These are phyloP conservation scores for Hafferia zeledoni DNA, from an alignment of 2,797 vertebrate genomes.

Conservation along the genomic window DNA sequence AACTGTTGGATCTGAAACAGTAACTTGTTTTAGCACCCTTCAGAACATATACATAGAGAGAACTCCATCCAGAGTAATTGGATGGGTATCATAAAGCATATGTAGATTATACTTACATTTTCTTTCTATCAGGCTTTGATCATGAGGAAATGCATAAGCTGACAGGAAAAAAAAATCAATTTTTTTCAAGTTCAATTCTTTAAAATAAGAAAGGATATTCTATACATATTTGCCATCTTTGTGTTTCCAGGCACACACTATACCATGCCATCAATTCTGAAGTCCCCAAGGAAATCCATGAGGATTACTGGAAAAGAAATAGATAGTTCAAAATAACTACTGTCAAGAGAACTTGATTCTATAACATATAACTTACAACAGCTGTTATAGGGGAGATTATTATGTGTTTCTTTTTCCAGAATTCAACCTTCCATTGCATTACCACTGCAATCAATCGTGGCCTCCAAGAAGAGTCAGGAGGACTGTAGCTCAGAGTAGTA, in stretches of 20 bases:
- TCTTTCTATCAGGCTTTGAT: not conserved
- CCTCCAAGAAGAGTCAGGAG: not conserved
- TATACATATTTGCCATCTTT: not conserved
- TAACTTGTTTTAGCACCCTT: constrained; percentile 50
- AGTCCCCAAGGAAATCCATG: not conserved
- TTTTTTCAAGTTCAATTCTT: not conserved
- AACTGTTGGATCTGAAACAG: constrained; percentile 56
- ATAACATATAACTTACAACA: not conserved
- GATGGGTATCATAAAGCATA: not conserved
- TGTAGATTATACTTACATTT: not conserved
- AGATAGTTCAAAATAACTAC: not conserved
- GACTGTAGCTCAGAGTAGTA: not conserved
- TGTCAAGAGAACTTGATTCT: not conserved
- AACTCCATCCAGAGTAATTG: not conserved
- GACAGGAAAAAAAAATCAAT: not conserved
- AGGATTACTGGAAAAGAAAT: not conserved
- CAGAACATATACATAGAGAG: not conserved
- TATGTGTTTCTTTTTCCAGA: not conserved
- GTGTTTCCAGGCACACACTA: no score
- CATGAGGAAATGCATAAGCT: not conserved
- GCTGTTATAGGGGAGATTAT: not conserved
- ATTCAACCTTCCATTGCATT: not conserved
- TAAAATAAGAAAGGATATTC: not conserved
- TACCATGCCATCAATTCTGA: not conserved
- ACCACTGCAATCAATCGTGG: not conserved